Evolutionary conservation across 2,113 vertebrate species (phyloP), one percentile per base, ranked within the genome.

Genomic region (Poecilia latipinna): DNA sequence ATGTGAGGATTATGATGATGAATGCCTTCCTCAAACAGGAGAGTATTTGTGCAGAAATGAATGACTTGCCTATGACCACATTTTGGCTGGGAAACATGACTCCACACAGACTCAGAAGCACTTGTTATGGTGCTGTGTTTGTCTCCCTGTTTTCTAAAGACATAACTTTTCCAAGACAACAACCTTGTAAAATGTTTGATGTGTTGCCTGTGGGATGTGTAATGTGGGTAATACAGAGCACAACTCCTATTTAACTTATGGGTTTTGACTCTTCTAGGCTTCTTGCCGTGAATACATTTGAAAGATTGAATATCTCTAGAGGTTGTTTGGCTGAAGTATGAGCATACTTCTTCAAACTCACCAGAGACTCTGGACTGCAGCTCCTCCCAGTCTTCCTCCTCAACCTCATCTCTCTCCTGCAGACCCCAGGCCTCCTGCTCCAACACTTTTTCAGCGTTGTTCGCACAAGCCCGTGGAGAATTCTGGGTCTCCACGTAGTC

Each of bases 401-500:
- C 51, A 24, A 57, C 93, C 17, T 89, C 93, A 24, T 94, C 83
- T 37, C 0, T 96, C 95, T 93, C 94, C 85, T 95, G 91, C 89
- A 94, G 94, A 79, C 93, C 91, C 44, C 94, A 91, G 60, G 89
- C 90, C 26, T 94, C 91, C 72, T 96, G 96, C 88, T 97, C 97
- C 33, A 95, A 82, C 83, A 95, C 93, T 7, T 93, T 97, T 80
- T 98, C 97, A 0, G 94, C 95, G 32, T 91, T 85, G 61, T 95
- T 96, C n/a, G 94, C 91, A 3, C 97, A 99, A 75, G 97, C 95
- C 0, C 95, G 95, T 0, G 95, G 95, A 0, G 97, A 96, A 82
- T 95, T 96, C 93, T 95, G 95, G 0, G 90, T 95, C 91, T 97
- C 97, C 70, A 97, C 91, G 65, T 95, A 96, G 83, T 99, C 97